Evolutionary conservation across 2,797 vertebrate species (phyloP).

Genomic region (Hoplostethus mediterraneus): DNA sequence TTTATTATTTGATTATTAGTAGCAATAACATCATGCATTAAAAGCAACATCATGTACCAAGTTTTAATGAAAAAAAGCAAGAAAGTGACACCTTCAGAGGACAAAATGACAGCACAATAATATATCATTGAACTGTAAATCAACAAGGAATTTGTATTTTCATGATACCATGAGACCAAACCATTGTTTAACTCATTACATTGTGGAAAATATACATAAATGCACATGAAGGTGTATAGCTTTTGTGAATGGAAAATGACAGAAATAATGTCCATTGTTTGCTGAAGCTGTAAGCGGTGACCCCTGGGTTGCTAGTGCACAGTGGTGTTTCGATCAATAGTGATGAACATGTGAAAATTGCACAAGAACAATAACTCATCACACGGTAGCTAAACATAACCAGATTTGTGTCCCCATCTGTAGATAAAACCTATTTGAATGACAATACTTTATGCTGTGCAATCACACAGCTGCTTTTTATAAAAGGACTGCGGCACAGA

Average conservation of each 20-base stretch:
- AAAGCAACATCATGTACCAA: too few relatives aligned
- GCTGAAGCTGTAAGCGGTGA: conserved; percentile 55
- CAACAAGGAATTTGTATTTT: not conserved
- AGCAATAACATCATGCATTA: too few relatives aligned
- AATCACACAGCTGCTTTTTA: conserved; percentile 76
- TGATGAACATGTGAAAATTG: conserved; percentile 71
- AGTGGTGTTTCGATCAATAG: conserved; percentile 69
- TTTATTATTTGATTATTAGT: too few relatives aligned
- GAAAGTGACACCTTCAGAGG: not conserved
- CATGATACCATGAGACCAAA: too few relatives aligned
- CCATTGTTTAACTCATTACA: not conserved
- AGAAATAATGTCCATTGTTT: conserved; percentile 49
- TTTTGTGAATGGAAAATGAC: conserved; percentile 27
- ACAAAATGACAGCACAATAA: not conserved
- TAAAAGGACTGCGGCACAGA: conserved; percentile 64
- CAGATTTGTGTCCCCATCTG: conserved; percentile 56
- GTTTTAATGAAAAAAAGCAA: too few relatives aligned
- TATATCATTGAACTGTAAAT: not conserved
- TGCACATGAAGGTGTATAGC: not conserved
- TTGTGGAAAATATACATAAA: not conserved
- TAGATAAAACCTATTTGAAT: conserved; percentile 71
- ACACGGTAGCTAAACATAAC: conserved; percentile 58
- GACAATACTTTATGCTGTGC: conserved; percentile 81
- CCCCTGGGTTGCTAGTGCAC: conserved; percentile 23
- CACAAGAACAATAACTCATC: conserved; percentile 66